Evolutionary conservation across 2,888 invertebrate genomes (phyloP), one percentile per base, ranked within the genome.

Genomic region (Lasioglossum calceatum): DNA sequence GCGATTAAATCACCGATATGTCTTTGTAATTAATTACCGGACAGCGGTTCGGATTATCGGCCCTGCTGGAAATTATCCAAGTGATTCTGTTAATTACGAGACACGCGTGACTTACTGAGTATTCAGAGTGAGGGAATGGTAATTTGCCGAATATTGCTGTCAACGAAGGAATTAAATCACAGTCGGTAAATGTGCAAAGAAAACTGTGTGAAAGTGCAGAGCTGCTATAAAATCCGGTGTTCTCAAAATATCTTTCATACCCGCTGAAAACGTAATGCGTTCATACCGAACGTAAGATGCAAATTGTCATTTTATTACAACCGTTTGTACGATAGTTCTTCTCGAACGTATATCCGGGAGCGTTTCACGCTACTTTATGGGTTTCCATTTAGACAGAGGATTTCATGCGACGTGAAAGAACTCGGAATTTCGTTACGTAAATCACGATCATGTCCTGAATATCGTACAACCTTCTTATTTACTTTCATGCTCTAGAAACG

Each of bases 261-360:
- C 23, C 71, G 42, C 39, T 67, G 16, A 44, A 50, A 70, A 74
- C 61, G 14, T 36, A 23, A 64, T 32, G 16, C 27, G 32, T 82
- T 78, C 82, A 74, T 54, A 58, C 71, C 32, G 39, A 71, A 32
- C 79, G 54, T 78, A 72, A 82, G 78, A 47, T 42, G 23, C 44
- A 67, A 80, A 42, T 73, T 78, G 47, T 75, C 77, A 74, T 79
- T 87, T 84, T 81, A 81, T 81, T 74, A 58, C 58, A n/a, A n/a
- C 36, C 44, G 19, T 42, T 72, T 77, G 23, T 39, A 4, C 23
- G 70, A 70, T 12, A 39, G 39, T 70, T 42, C 39, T 23, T 2
- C 39, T n/a, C 3, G 12, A 42, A 71, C 70, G 23, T 42, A 39
- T 42, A 42, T 39, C 23, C 70, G 5, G 70, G 10, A 23, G n/a